phyloP scores from a whole-genome alignment of 1,140 invertebrate genomes.

The Pentalonia nigronervosa region DNA sequence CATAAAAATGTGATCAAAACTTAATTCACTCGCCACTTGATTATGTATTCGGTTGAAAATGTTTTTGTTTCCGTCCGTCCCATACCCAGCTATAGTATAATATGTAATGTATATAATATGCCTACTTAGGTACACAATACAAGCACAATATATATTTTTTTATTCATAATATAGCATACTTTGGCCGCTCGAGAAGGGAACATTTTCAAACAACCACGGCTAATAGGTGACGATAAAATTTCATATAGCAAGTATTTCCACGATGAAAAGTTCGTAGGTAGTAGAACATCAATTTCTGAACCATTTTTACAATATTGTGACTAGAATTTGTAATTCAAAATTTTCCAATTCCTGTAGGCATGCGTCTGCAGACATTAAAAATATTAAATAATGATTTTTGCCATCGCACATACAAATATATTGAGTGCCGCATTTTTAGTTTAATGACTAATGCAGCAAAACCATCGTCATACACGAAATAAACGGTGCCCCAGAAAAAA shows the following conservation, averaged over 20 bases:
- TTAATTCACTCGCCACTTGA: conserved; percentile 36
- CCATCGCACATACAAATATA: not conserved
- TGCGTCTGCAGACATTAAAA: too few relatives aligned
- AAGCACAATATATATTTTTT: not conserved
- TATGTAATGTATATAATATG: not conserved
- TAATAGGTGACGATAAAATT: not conserved
- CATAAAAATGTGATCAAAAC: conserved; percentile 41
- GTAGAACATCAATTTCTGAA: not conserved
- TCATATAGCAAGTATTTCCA: not conserved
- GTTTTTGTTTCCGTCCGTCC: not conserved
- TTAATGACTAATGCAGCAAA: not conserved
- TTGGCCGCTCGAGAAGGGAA: not conserved
- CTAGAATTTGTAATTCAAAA: not conserved
- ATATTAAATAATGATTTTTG: not conserved
- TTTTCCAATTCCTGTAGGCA: not conserved
- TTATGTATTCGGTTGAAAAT: conserved; percentile 15
- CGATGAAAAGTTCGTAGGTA: not conserved
- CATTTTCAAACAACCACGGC: not conserved
- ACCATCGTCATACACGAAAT: too few relatives aligned
- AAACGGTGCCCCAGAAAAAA: accelerated
- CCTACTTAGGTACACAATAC: not conserved
- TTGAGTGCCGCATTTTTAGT: not conserved
- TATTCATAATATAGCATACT: not conserved
- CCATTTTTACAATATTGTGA: not conserved
- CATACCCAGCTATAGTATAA: not conserved